Evolutionary conservation across 2,113 vertebrate genomes (phyloP).

Genomic region (Poeciliopsis occidentalis): DNA sequence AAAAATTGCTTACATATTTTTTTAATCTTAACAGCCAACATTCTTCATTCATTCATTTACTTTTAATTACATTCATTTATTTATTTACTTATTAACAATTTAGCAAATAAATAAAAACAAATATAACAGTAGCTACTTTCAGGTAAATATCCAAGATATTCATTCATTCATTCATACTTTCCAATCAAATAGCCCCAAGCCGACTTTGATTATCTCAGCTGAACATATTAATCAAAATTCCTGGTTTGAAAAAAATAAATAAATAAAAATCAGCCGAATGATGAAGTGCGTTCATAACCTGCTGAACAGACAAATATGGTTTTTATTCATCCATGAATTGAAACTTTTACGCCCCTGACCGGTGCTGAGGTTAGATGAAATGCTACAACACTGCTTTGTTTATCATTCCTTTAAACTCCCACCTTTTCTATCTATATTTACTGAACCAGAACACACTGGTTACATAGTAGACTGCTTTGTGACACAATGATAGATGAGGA

Average conservation of each 20-base stretch:
- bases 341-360: neutral
- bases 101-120: too few relatives aligned
- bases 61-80: too few relatives aligned
- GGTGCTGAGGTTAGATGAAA: neutral
- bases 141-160: neutral
- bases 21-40: neutral
- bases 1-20: too few relatives aligned
- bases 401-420: neutral
- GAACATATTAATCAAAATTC: neutral
- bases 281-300: neutral
- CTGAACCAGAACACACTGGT: constrained; percentile 23
- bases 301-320: neutral
- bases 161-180: neutral
- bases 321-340: neutral
- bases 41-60: neutral
- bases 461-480: constrained; percentile 9
- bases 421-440: constrained; percentile 9
- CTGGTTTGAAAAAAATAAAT: neutral
- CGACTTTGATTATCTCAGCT: neutral
- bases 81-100: neutral
- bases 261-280: neutral
- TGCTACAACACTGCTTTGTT: constrained; percentile 11
- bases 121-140: neutral
- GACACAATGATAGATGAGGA: constrained; percentile 40
- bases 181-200: neutral